phyloP scores from a whole-genome alignment of 2,888 invertebrate species.

The Hymenopus coronatus region DNA sequence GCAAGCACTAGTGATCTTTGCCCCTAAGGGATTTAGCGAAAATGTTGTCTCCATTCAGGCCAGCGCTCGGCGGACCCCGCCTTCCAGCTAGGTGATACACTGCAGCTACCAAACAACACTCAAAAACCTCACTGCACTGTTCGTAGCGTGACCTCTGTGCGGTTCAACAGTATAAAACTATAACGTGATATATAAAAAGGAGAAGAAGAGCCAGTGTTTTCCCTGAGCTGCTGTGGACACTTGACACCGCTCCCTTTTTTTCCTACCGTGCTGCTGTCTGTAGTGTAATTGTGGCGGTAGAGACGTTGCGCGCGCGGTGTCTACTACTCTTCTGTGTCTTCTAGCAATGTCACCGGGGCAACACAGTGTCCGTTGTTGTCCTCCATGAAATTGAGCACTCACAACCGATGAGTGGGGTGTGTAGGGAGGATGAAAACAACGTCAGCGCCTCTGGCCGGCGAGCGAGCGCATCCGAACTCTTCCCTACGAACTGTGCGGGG shows the following conservation, averaged over 20 bases:
- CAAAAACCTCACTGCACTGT: neutral
- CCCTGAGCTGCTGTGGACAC: neutral
- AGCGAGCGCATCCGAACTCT: neutral
- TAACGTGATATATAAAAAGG: neutral
- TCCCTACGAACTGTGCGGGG: conserved; percentile 15
- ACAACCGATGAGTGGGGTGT: neutral
- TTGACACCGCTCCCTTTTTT: neutral
- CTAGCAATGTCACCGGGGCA: neutral
- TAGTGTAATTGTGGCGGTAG: neutral
- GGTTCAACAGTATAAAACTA: neutral
- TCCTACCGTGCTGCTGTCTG: neutral
- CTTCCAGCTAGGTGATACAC: neutral
- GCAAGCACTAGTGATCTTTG: neutral
- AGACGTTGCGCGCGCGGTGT: neutral
- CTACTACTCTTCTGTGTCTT: neutral
- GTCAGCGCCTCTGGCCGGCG: neutral
- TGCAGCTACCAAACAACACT: neutral
- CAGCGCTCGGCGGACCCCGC: neutral
- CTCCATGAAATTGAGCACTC: neutral
- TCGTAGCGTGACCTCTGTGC: neutral
- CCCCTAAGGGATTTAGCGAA: neutral
- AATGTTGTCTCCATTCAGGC: neutral
- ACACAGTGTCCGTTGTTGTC: neutral
- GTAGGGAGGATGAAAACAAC: neutral
- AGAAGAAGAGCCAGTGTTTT: neutral